phyloP scores from a whole-genome alignment of 2,888 invertebrate species.

The Cyrtodaria siliqua region DNA sequence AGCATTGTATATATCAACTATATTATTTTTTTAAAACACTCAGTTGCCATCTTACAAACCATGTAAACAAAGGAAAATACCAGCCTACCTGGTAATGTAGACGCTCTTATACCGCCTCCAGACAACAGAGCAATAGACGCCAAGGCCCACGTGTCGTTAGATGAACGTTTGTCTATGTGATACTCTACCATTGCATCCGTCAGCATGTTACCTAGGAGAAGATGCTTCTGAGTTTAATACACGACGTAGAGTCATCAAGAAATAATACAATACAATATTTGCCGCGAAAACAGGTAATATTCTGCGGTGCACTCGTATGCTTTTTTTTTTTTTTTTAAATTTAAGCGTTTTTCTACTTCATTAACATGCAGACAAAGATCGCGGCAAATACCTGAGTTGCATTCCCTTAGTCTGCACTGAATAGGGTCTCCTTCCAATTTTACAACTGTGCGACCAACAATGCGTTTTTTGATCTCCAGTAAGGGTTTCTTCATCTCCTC shows the following conservation, averaged over 20 bases:
- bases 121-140: slow-evolving; percentile 74
- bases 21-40: too few species aligned
- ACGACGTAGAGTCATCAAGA: too few species aligned
- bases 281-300: too few species aligned
- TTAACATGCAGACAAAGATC: too few species aligned
- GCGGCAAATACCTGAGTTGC: slow-evolving; percentile 66
- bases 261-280: too few species aligned
- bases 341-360: too few species aligned
- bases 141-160: slow-evolving; percentile 68
- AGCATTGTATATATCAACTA: too few species aligned
- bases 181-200: slow-evolving; percentile 72
- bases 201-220: slow-evolving; percentile 70
- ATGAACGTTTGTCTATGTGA: slow-evolving; percentile 49
- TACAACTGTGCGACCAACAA: slow-evolving; percentile 66
- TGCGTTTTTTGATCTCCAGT: slow-evolving; percentile 32
- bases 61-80: too few species aligned
- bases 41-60: too few species aligned
- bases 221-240: neutral
- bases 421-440: slow-evolving; percentile 63
- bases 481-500: slow-evolving; percentile 53
- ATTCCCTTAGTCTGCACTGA: slow-evolving; percentile 70
- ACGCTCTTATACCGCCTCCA: slow-evolving; percentile 73
- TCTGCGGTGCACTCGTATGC: too few species aligned
- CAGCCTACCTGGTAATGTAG: slow-evolving; percentile 72
- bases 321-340: too few species aligned